phyloP scores from a whole-genome alignment of 2,113 vertebrate species.

The Mustelus asterias region DNA sequence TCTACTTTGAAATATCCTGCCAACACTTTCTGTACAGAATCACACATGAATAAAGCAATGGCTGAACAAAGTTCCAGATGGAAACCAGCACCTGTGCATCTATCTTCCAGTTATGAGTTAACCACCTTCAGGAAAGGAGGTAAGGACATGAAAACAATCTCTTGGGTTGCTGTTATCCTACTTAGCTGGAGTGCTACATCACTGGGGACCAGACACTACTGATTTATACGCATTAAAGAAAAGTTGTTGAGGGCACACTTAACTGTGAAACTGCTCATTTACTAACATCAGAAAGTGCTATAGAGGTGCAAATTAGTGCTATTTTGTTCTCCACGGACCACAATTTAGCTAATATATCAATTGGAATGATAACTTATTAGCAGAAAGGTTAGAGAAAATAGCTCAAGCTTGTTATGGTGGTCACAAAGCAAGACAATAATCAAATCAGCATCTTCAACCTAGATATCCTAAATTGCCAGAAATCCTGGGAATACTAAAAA shows the following conservation, averaged over 20 bases:
- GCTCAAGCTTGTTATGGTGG: neutral
- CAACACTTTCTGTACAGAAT: neutral
- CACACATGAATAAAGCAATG: neutral
- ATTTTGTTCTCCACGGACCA: neutral
- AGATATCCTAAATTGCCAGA: neutral
- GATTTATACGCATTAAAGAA: neutral
- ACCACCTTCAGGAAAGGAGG: neutral
- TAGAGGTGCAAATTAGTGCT: neutral
- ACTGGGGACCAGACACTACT: neutral
- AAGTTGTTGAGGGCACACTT: neutral
- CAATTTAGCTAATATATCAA: neutral
- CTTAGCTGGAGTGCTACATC: neutral
- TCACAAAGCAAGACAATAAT: neutral
- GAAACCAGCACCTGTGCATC: neutral
- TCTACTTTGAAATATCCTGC: neutral
- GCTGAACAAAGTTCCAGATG: neutral
- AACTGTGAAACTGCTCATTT: neutral
- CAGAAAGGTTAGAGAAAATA: neutral
- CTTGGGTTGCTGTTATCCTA: neutral
- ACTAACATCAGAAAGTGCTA: neutral
- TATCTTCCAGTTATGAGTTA: neutral
- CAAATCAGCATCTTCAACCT: neutral
- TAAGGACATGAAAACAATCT: neutral
- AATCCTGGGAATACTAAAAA: neutral
- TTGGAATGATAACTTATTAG: neutral